Conservation (phyloP, 35 echinoderm and acorn worm genomes). For the Ophiothrix spiculata region DNA sequence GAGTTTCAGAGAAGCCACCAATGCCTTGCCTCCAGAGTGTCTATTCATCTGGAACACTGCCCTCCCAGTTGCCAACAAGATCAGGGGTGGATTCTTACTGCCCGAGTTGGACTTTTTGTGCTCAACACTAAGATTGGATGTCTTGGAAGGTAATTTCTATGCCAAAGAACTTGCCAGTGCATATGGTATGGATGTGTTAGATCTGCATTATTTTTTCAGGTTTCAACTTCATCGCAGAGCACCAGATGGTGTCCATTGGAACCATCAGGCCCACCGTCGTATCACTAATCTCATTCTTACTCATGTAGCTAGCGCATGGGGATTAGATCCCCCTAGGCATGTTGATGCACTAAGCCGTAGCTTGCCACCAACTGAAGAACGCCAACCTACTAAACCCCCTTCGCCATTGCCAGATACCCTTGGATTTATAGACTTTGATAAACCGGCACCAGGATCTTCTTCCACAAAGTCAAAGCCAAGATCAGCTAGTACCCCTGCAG, state of each 20-base stretch:
- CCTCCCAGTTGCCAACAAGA: conserved; percentile 65
- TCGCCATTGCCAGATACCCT: background rate
- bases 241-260: conserved; percentile 88
- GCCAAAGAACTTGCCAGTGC: conserved; percentile 62
- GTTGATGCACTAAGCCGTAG: background rate
- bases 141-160: conserved; percentile 83
- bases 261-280: conserved; percentile 76
- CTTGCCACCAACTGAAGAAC: background rate
- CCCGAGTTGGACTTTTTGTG: conserved; percentile 64
- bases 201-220: conserved; percentile 71
- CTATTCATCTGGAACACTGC: conserved; percentile 89
- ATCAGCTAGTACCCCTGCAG: background rate
- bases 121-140: conserved; percentile 55
- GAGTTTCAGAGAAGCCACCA: conserved; percentile 42
- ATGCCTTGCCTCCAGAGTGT: conserved; percentile 33
- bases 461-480: background rate
- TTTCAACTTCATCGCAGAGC: conserved; percentile 63
- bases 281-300: conserved; percentile 84
- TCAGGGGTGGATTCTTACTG: conserved; percentile 77
- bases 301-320: conserved; percentile 75
- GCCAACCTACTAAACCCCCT: background rate
- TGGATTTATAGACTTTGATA: background rate
- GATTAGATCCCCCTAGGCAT: conserved; percentile 27
- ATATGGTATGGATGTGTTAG: conserved; percentile 67
- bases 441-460: background rate